These are phyloP conservation scores for Anneissia japonica DNA, from an alignment of 35 echinoderm and acorn worm species.

Conservation along the genomic window DNA sequence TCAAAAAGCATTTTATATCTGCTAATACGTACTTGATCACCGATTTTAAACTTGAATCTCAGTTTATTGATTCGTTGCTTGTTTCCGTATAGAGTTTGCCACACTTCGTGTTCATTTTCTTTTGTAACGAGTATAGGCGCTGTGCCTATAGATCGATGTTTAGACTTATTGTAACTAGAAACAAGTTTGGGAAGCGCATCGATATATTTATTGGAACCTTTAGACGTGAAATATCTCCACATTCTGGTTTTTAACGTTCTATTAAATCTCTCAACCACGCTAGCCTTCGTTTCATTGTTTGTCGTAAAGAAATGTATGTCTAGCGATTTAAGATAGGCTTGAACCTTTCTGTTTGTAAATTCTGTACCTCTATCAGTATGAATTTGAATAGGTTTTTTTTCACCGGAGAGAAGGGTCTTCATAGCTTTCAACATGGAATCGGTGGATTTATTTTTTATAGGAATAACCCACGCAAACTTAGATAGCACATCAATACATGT, in stretches of 20 bases:
- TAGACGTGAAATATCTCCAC: slow-evolving; percentile 37
- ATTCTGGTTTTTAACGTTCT: slow-evolving; percentile 20
- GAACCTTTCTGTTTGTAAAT: not conserved
- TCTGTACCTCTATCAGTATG: not conserved
- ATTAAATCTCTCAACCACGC: slow-evolving; percentile 31
- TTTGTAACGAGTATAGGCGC: not conserved
- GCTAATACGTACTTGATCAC: too few relatives aligned
- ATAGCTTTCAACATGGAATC: not conserved
- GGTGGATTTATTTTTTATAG: not conserved
- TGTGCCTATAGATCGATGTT: slow-evolving; percentile 6
- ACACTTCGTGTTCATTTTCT: slow-evolving; percentile 1
- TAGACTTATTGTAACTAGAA: not conserved
- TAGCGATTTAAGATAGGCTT: not conserved
- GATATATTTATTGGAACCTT: not conserved
- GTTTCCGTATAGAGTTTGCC: not conserved
- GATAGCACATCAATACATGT: not conserved
- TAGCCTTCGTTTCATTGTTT: slow-evolving; percentile 34
- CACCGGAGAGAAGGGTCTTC: not conserved
- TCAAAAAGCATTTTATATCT: too few relatives aligned
- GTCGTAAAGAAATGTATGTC: slow-evolving; percentile 29
- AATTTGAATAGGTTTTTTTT: not conserved
- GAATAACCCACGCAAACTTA: not conserved
- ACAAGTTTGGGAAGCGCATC: slow-evolving; percentile 10
- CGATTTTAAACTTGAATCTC: not conserved
- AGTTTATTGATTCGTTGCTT: too few relatives aligned